Base-by-base conservation (phyloP, 1,140 invertebrate genomes). In the Pseudomyrmex gracilis region DNA sequence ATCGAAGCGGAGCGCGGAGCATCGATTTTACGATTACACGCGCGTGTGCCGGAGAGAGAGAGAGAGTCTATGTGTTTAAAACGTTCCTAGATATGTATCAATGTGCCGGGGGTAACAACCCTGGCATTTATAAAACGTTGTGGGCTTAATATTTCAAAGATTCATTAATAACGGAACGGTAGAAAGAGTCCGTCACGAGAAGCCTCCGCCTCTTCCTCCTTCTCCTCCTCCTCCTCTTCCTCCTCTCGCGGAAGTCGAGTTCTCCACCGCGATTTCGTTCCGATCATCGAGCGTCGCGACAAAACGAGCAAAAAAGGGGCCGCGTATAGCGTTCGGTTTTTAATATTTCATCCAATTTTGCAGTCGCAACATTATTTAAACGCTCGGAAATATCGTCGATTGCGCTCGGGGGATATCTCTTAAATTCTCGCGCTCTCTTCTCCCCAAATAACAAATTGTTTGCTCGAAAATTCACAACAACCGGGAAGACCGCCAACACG, bases 51-150 rank as follows among this genome's bases (percentile, higher is more conserved):
- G 34, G 34, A 34, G 34, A 34, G 1, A 34, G 63, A 10, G 5
- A 61, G 57, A 12, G 51, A 57, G 67, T 51, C 49, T 20, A 2
- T 51, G 53, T 53, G 85, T 78, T 87, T 87, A 78, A 87, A 84
- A 55, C 64, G 73, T 55, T 68, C 60, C 70, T 71, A 78, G 73
- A 84, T 87, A 78, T 88, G 84, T 91, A 91, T 91, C 90, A 89
- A 91, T 91, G 88, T 85, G 78, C 85, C 82, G 88, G 88, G 89
- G 89, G 89, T 89, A 90, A 91, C 84, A 89, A 91, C 90, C 90
- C 86, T 76, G 60, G 85, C 88, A 85, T 84, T 89, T 87, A 88
- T 90, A 90, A 90, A 90, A 84, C 85, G 49, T 82, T 85, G 85
- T 74, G 73, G 82, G 86, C 85, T 92, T 86, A 92, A 91, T 91